Percentiles rank a stretch among this genome's conserved stretches.
Conservation (phyloP, 2,113 vertebrate genomes). For the Oriolus oriolus region DNA sequence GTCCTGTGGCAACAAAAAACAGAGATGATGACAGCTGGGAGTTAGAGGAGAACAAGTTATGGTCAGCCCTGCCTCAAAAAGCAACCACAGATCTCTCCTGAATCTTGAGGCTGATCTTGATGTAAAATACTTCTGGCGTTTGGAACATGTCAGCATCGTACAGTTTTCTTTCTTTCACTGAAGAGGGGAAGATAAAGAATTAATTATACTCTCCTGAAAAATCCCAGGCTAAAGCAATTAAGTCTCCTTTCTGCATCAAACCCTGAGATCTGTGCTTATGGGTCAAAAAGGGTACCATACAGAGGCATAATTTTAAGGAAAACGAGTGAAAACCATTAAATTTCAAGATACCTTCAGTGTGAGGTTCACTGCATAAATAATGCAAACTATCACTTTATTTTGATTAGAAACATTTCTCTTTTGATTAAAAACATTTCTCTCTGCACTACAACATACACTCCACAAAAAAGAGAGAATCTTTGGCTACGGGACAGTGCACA, state of each 20-base stretch:
- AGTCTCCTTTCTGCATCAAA: neutral
- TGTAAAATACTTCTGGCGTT: neutral
- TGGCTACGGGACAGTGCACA: neutral
- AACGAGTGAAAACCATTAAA: neutral
- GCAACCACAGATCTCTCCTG: neutral
- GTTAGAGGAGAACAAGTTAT: neutral
- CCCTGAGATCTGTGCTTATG: neutral
- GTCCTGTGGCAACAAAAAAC: conserved; percentile 72
- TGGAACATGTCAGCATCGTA: neutral
- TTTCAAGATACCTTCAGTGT: neutral
- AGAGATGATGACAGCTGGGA: neutral
- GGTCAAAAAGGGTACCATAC: neutral
- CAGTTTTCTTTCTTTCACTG: neutral
- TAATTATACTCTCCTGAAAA: neutral
- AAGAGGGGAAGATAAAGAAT: neutral
- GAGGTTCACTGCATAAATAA: neutral
- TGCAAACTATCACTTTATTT: neutral
- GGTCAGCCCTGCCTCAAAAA: neutral
- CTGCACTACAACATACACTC: neutral
- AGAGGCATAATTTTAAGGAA: neutral
- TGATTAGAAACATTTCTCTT: neutral
- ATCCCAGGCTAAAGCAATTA: neutral
- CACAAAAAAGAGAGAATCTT: neutral
- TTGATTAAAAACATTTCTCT: neutral
- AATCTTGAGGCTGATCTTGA: neutral